Percentiles rank a stretch among this genome's conserved stretches.
Conservation (phyloP, 2,113 vertebrate species). For the Cariama cristata region DNA sequence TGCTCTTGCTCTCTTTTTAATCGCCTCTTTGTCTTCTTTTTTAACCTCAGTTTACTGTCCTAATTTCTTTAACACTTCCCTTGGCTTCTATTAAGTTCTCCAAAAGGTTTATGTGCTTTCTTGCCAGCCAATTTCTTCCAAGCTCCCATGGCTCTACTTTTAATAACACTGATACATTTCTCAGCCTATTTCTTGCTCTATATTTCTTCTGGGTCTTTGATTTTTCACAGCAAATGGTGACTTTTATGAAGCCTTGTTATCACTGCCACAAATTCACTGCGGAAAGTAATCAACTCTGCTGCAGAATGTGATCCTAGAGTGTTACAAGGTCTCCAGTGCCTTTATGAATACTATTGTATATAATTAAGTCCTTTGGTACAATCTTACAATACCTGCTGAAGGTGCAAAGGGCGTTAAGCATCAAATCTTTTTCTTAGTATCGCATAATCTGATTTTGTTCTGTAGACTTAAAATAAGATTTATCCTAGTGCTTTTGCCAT, state of each 20-base stretch:
- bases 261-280: background rate
- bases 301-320: background rate
- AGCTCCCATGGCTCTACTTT: slow-evolving; percentile 3
- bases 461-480: background rate
- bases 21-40: background rate
- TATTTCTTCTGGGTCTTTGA: background rate
- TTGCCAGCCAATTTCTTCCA: slow-evolving; percentile 5
- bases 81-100: slow-evolving; percentile 23
- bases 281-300: background rate
- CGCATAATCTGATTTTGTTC: background rate
- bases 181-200: background rate
- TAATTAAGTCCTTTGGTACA: background rate
- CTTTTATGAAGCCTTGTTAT: slow-evolving; percentile 10
- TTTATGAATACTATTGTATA: background rate
- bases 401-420: background rate
- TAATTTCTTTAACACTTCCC: slow-evolving; percentile 60
- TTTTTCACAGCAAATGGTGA: background rate
- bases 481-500: background rate
- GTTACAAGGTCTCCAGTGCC: background rate
- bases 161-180: slow-evolving; percentile 27
- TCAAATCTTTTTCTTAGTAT: background rate
- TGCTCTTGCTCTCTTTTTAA: background rate
- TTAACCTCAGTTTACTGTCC: slow-evolving; percentile 29
- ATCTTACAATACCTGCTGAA: background rate
- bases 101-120: slow-evolving; percentile 14